These are phyloP conservation scores for Drosophila littoralis DNA, from an alignment of 1,140 invertebrate species.

Conservation along the genomic window DNA sequence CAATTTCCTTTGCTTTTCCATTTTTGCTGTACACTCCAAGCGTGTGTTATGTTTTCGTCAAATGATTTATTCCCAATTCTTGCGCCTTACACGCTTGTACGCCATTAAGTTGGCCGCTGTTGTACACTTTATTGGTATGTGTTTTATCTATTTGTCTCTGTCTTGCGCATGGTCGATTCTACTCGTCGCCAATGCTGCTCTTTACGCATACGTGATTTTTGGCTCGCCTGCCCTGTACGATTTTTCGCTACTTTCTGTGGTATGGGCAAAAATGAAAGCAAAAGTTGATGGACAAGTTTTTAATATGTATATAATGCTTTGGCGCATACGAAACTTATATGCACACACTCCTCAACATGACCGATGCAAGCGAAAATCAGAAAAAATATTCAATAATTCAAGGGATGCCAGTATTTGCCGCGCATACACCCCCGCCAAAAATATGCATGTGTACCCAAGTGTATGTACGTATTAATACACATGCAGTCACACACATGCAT, in stretches of 20 bases:
- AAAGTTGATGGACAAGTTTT: conserved; percentile 82
- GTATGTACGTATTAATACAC: conserved; percentile 11
- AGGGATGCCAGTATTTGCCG: conserved; percentile 53
- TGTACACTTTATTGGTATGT: conserved; percentile 18
- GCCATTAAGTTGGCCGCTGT: conserved; percentile 67
- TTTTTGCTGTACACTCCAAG: conserved; percentile 44
- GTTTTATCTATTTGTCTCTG: conserved; percentile 43
- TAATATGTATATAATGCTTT: conserved; percentile 40
- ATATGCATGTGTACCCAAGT: conserved; percentile 13
- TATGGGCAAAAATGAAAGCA: conserved; percentile 76
- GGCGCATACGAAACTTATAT: conserved; percentile 44
- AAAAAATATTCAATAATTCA: conserved; percentile 50
- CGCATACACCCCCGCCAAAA: conserved; percentile 41
- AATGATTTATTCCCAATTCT: conserved; percentile 67
- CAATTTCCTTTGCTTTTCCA: conserved; percentile 36
- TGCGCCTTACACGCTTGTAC: conserved; percentile 47
- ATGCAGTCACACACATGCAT: conserved; percentile 24
- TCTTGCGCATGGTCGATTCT: conserved; percentile 25
- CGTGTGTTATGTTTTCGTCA: conserved; percentile 66
- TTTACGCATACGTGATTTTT: conserved; percentile 77
- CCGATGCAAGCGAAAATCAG: conserved; percentile 20
- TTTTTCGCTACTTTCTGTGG: conserved; percentile 66
- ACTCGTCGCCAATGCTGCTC: conserved; percentile 31
- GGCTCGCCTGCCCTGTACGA: conserved; percentile 56
- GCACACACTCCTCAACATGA: background rate